A percentile compares a stretch with the other conserved stretches of the same genome.
phyloP scores from a whole-genome alignment of 2,888 invertebrate species.

The Marasmarcha lunaedactyla region DNA sequence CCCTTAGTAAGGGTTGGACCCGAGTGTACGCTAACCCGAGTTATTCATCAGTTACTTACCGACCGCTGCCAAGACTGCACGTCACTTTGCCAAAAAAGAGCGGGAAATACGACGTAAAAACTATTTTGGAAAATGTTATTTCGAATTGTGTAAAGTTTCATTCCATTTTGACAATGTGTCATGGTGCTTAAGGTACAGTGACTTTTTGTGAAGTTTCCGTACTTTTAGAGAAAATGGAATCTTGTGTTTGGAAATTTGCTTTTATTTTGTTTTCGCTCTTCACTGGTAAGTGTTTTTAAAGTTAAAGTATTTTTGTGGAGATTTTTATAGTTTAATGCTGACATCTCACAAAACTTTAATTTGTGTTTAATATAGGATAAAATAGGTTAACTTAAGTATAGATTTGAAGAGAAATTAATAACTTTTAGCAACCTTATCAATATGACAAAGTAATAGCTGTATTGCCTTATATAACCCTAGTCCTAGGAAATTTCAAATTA shows the following conservation, averaged over 20 bases:
- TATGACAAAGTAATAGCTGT: too few species aligned
- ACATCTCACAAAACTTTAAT: too few species aligned
- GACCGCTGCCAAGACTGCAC: not conserved
- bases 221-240: conserved; percentile 27
- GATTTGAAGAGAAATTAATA: too few species aligned
- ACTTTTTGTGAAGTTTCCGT: conserved; percentile 1
- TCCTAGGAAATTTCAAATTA: too few species aligned
- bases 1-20: not conserved
- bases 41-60: not conserved
- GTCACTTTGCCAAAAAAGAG: not conserved
- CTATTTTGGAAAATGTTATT: not conserved
- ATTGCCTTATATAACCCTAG: too few species aligned
- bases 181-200: not conserved
- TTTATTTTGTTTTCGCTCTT: conserved; percentile 17
- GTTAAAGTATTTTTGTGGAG: not conserved
- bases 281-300: conserved; percentile 23
- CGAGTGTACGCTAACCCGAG: not conserved
- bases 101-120: not conserved
- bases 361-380: too few species aligned
- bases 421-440: too few species aligned
- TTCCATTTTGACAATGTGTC: not conserved
- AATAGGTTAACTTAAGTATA: too few species aligned
- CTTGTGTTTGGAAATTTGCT: conserved; percentile 20
- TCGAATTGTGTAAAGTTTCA: not conserved
- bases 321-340: too few species aligned